These are phyloP conservation scores for Amblyopsis hoosieri DNA, from an alignment of 2,797 vertebrate genomes.

Conservation along the genomic window DNA sequence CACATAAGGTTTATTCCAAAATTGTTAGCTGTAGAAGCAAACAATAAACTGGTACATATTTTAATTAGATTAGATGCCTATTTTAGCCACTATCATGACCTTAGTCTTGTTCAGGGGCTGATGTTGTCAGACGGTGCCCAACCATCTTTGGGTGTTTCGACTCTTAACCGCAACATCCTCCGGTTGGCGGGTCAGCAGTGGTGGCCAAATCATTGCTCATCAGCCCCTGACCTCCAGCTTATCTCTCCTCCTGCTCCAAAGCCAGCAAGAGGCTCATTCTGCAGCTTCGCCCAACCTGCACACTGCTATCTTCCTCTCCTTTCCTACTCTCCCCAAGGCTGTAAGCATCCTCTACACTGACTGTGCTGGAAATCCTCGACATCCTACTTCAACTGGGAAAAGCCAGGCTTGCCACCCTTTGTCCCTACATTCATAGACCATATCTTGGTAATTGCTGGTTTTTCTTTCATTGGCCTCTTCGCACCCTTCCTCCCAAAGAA, in stretches of 20 bases:
- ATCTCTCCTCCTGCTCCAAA: background rate
- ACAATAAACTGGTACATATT: no score
- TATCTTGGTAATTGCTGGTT: no score
- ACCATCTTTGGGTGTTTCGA: background rate
- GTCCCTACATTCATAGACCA: background rate
- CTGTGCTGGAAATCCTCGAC: background rate
- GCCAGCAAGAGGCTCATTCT: no score
- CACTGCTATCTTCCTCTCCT: no score
- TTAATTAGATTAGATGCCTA: no score
- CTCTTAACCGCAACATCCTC: background rate
- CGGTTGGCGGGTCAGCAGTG: background rate
- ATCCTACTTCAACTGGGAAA: background rate
- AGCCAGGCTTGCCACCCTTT: background rate
- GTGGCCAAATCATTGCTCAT: background rate
- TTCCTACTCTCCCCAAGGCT: background rate
- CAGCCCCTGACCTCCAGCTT: background rate
- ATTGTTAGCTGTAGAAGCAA: no score
- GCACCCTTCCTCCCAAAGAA: background rate
- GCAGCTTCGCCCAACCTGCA: no score
- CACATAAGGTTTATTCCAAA: no score
- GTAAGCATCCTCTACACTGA: background rate
- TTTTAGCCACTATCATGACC: no score
- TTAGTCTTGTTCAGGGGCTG: no score
- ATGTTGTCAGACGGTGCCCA: no score
- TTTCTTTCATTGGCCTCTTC: background rate